Evolutionary conservation across 2,888 invertebrate genomes (phyloP), one percentile per base, ranked within the genome.

Genomic region (Craniophora ligustri): DNA sequence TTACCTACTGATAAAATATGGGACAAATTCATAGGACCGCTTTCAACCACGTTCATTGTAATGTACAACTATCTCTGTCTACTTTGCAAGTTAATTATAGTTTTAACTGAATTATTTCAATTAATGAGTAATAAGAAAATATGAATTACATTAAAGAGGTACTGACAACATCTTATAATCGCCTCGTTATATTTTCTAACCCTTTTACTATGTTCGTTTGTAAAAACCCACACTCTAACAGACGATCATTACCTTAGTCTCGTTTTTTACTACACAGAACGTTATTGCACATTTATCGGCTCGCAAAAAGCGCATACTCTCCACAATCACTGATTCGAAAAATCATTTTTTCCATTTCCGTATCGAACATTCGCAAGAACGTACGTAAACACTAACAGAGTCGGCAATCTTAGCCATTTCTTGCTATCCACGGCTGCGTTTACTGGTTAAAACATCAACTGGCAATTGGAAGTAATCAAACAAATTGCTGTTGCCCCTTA

Each of bases 391-490:
- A 80, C 72, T 67, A 46, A 56, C 57, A 56, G 51, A 78, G 79
- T 68, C 76, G 50, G 85, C 86, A 88, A 82, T 88, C 85, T 81
- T 85, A 82, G 85, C 79, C 80, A 85, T 89, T 88, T 89, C 84
- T 88, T 85, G 79, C 78, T 75, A 76, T 81, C 72, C 76, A 76
- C 79, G 68, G 73, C 80, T 74, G 81, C 82, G 81, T 82, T 87
- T 86, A 84, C 79, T 88, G 87, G 84, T 85, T 88, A 81, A 86
- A 88, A 86, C 89, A 88, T 90, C 84, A 81, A 81, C 81, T 82
- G 76, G 86, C 85, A 85, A 88, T 89, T 88, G 88, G 82, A 75
- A 77, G 87, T 82, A 89, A 88, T 91, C 86, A 88, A 87, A 90
- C 85, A 88, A 91, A 92, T 91, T 90, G 86, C 86, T 76, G 82